Evolutionary conservation across 2,888 invertebrate species (phyloP), one percentile per base, ranked within the genome.

Genomic region (Agonopterix subpropinquella): DNA sequence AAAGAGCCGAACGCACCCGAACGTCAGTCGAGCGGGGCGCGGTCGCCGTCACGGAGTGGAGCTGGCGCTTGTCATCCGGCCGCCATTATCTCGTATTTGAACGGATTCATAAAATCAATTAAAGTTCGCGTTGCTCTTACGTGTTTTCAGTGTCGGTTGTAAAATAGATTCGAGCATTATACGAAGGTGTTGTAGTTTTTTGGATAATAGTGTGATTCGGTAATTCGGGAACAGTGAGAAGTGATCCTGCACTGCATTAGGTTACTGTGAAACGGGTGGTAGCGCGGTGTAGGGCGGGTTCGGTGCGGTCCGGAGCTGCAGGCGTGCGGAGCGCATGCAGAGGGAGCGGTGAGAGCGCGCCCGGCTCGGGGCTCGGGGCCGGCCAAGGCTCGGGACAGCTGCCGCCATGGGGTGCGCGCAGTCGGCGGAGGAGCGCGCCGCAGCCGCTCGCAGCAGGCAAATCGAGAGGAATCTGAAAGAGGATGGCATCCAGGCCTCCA

Each of bases 361-460:
- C 86, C 82, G 85, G 80, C 86, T 89, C 86, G 86, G 84, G 80
- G 77, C 77, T 83, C 80, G 81, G 80, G 86, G 85, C 85, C 80
- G 82, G 85, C 80, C 77, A 77, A 83, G 80, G 77, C 74, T 70
- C 73, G 77, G 73, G 80, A 89, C 85, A 83, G 82, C 87, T 77
- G 82, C 89, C 87, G 87, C 81, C 80, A 99, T 99, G 98, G 99
- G 99, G 91, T 99, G 99, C 92, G 97, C 98, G 89, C 96, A 98
- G 94, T 98, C 98, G 90, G 98, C 98, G 72, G 99, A 99, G 90
- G 99, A 99, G 91, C 93, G 98, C 90, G 97, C 97, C 80, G 99
- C 99, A 77, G 93, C 97, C 88, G 99, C 98, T 89, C 93, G 98
- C 86, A 98, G 96, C 91, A 96, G 96, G 89, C 94, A 95, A 88